phyloP scores from a whole-genome alignment of 1,140 invertebrate genomes.

The Habropoda laboriosa region DNA sequence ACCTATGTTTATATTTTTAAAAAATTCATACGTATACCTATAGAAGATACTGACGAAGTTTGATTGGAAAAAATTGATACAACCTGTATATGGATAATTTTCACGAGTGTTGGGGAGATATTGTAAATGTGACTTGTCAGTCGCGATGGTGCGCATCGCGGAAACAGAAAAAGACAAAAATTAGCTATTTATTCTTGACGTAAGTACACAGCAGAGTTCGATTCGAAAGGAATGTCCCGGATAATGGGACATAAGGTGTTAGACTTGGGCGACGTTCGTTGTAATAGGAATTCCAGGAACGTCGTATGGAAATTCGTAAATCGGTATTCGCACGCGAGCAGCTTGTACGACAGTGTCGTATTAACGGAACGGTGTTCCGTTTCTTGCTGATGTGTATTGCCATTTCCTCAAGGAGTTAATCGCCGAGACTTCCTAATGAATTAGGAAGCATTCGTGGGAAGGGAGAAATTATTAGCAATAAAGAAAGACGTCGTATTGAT shows the following conservation, averaged over 20 bases:
- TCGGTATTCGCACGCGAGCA: conserved; percentile 17
- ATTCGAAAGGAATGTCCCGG: neutral
- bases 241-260: conserved; percentile 31
- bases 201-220: neutral
- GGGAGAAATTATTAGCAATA: too few species aligned
- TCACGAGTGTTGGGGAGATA: neutral
- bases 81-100: neutral
- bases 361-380: neutral
- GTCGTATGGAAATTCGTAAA: conserved; percentile 38
- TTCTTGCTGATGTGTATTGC: neutral
- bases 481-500: too few species aligned
- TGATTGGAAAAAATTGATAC: too few species aligned
- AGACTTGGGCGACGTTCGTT: neutral
- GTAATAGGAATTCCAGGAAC: conserved; percentile 44
- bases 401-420: neutral
- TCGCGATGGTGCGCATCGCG: neutral
- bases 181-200: neutral
- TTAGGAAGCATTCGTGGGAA: too few species aligned
- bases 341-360: neutral
- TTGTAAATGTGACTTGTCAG: neutral
- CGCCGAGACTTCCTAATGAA: neutral
- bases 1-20: too few species aligned
- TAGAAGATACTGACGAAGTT: too few species aligned
- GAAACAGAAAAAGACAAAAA: neutral
- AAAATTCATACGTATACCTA: too few species aligned